Evolutionary conservation across 1,140 invertebrate genomes (phyloP), one percentile per base, ranked within the genome.

Genomic region (Callitettix versicolor): DNA sequence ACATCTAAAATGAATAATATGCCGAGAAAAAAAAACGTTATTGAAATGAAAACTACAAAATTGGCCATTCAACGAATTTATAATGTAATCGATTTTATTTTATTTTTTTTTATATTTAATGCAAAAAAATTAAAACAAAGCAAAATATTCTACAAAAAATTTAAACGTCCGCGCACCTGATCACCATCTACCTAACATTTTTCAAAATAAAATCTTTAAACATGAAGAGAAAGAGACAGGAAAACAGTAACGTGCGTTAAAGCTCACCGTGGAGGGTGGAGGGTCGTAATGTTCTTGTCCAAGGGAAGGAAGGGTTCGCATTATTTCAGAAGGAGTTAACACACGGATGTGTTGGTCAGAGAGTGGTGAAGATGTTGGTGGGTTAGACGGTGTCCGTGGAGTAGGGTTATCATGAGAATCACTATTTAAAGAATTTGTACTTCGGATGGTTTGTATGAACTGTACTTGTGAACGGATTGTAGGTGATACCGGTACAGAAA

Each of bases 321-420:
- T 88, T 69, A 88, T 88, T 79, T 88, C 85, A 62, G 84, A 86
- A 61, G 85, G 85, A 65, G 86, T 88, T 69, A 88, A 79, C 71
- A 87, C 85, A 71, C 85, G 80, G 73, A 88, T 88, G 72, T 86
- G 84, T 71, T 84, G 82, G 73, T 87, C 84, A 67, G 71, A 69
- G 63, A 71, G 54, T 20, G 60, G 54, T 26, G 60, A 57, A 54
- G 55, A 55, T 12, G 26, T 18, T 9, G 48, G 53, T 53, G 53
- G 40, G 49, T 55, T 43, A 0, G 50, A 42, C 18, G 50, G 22
- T 20, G 54, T 24, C 17, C 51, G 43, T 42, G 57, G 58, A 26
- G 57, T 51, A 36, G 49, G 40, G 41, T 53, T 49, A 26, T 51
- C 30, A 11, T 30, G 18, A 3, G 50, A 9, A 5, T 42, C 42